These are phyloP conservation scores for Drosophila yooni DNA, from an alignment of 2,888 invertebrate species.

Conservation along the genomic window DNA sequence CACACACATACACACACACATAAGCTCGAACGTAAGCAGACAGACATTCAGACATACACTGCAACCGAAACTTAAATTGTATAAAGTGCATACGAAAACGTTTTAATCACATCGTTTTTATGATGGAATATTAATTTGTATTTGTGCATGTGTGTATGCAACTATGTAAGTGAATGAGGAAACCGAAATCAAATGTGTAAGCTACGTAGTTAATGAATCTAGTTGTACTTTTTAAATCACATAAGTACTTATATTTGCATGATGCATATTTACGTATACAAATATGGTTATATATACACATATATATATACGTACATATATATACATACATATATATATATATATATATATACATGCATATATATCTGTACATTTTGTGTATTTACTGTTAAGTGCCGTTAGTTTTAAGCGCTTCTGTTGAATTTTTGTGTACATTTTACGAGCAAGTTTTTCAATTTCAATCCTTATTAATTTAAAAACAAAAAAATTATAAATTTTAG, in stretches of 20 bases:
- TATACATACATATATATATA: conserved; percentile 20
- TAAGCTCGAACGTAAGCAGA: conserved; percentile 13
- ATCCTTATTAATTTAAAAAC: conserved; percentile 45
- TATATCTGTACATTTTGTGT: conserved; percentile 67
- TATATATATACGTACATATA: conserved; percentile 5
- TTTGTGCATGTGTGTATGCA: conserved; percentile 41
- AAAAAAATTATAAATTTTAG: conserved; percentile 57
- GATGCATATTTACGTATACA: conserved; percentile 12
- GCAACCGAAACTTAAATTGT: conserved; percentile 36
- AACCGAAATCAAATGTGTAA: conserved; percentile 42
- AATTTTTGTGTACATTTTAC: conserved; percentile 48
- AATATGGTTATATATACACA: conserved; percentile 20
- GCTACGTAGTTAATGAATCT: conserved; percentile 32
- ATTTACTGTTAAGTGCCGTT: conserved; percentile 67
- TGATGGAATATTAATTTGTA: conserved; percentile 37
- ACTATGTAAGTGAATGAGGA: conserved; percentile 41
- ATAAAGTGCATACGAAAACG: conserved; percentile 44
- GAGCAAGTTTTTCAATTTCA: conserved; percentile 45
- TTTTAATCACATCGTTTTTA: conserved; percentile 49
- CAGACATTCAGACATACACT: conserved; percentile 19
- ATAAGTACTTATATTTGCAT: conserved; percentile 18
- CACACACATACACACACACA: conserved; percentile 13
- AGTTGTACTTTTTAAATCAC: conserved; percentile 42
- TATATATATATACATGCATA: conserved; percentile 21
- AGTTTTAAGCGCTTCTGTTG: conserved; percentile 75